A percentile compares a stretch with the other conserved stretches of the same genome.
Conservation (phyloP, 1,140 invertebrate genomes). For the Brachionus asplanchnoidis region DNA sequence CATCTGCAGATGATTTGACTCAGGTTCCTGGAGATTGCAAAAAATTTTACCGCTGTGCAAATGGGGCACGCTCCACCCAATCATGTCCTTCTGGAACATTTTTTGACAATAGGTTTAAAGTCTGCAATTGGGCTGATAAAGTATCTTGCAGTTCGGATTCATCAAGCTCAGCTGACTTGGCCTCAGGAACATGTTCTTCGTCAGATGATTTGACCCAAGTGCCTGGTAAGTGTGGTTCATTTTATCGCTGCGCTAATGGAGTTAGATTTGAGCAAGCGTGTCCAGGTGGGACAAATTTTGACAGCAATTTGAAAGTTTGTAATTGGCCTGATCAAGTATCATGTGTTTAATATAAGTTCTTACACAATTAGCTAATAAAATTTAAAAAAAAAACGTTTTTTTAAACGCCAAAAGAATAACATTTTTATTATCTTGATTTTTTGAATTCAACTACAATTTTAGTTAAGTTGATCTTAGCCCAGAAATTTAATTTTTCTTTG, state of each 20-base stretch:
- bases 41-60: constrained; percentile 25
- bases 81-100: neutral
- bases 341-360: neutral
- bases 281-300: neutral
- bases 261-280: neutral
- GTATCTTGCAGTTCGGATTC: neutral
- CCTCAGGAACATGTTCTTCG: neutral
- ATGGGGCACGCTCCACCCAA: neutral
- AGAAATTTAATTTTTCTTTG: too few species aligned
- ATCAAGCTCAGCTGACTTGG: neutral
- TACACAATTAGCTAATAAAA: neutral
- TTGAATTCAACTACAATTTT: too few species aligned
- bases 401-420: too few species aligned
- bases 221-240: neutral
- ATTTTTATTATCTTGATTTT: too few species aligned
- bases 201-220: constrained; percentile 1
- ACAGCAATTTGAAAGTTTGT: constrained; percentile 24
- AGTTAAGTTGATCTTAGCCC: too few species aligned
- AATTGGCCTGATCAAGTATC: neutral
- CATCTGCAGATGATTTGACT: constrained; percentile 17
- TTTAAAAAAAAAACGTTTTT: too few species aligned
- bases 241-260: constrained; percentile 31
- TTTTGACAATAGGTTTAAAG: constrained; percentile 19
- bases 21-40: neutral
- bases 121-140: constrained; percentile 11